Conservation (phyloP, 1,140 invertebrate genomes). For the Pissodes strobi region DNA sequence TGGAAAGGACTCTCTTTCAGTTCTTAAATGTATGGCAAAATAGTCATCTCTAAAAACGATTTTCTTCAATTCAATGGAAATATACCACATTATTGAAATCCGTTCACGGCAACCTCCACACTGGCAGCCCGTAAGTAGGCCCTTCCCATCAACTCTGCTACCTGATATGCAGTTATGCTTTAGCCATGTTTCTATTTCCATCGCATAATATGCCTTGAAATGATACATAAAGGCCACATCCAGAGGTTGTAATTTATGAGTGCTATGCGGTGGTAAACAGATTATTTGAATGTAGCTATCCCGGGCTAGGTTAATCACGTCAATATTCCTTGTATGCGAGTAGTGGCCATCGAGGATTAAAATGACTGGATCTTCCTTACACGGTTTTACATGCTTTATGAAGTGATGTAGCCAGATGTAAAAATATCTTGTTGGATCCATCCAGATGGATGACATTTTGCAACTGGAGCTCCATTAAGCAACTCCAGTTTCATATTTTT, state of each 20-base stretch:
- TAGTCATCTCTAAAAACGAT: too few relatives aligned
- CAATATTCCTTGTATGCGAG: constrained; percentile 46
- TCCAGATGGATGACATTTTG: constrained; percentile 32
- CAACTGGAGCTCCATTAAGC: constrained; percentile 25
- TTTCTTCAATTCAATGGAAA: too few relatives aligned
- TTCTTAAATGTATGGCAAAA: too few relatives aligned
- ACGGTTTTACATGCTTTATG: background rate
- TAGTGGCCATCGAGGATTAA: constrained; percentile 46
- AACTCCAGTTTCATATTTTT: constrained; percentile 38
- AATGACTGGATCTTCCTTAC: constrained; percentile 36
- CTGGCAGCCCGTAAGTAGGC: too few relatives aligned
- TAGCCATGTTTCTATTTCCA: too few relatives aligned
- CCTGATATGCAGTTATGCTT: too few relatives aligned
- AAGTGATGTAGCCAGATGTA: background rate
- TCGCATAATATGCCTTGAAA: too few relatives aligned
- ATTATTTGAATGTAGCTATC: constrained; percentile 47
- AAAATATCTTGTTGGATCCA: constrained; percentile 12
- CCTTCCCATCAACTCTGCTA: too few relatives aligned
- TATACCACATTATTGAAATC: too few relatives aligned
- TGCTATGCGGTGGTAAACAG: constrained; percentile 51
- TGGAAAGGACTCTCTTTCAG: too few relatives aligned
- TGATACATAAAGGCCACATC: too few relatives aligned
- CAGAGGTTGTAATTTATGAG: constrained; percentile 54
- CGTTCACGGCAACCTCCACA: too few relatives aligned
- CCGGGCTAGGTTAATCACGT: constrained; percentile 35